Evolutionary conservation across 64 coral and sea anemone species (phyloP).

Genomic region (Anthopleura sola): DNA sequence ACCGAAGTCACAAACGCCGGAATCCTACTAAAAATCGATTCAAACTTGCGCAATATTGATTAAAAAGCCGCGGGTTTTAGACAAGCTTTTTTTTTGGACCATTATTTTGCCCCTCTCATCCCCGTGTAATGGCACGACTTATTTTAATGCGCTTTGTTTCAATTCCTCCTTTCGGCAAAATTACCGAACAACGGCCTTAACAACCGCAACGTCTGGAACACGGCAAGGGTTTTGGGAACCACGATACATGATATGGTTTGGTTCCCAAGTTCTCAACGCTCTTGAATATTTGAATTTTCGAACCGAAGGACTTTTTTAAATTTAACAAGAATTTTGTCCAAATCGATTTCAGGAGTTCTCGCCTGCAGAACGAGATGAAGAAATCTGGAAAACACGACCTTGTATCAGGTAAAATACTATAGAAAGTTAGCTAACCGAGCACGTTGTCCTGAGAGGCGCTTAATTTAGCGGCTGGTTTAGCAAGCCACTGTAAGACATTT

Average conservation of each 20-base stretch:
- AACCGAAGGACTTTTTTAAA: background rate
- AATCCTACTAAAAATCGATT: no score
- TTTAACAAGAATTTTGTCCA: background rate
- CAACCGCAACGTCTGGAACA: conserved; percentile 11
- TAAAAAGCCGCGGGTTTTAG: no score
- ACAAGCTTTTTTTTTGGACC: background rate
- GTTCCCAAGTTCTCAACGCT: background rate
- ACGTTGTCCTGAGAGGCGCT: no score
- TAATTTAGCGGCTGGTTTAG: no score
- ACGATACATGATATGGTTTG: background rate
- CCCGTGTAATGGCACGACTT: background rate
- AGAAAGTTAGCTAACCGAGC: background rate
- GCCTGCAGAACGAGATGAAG: background rate
- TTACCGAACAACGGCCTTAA: background rate
- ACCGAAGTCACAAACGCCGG: no score
- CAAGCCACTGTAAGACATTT: no score
- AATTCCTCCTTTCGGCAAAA: background rate
- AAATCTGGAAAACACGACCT: background rate
- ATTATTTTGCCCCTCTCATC: background rate
- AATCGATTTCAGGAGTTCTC: background rate
- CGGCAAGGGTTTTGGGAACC: background rate
- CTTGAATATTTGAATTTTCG: background rate
- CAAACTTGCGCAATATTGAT: no score
- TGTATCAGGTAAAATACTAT: background rate
- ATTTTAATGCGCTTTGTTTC: background rate